These are phyloP conservation scores for Heterochromis multidens DNA, from an alignment of 2,113 vertebrate genomes.

Conservation along the genomic window DNA sequence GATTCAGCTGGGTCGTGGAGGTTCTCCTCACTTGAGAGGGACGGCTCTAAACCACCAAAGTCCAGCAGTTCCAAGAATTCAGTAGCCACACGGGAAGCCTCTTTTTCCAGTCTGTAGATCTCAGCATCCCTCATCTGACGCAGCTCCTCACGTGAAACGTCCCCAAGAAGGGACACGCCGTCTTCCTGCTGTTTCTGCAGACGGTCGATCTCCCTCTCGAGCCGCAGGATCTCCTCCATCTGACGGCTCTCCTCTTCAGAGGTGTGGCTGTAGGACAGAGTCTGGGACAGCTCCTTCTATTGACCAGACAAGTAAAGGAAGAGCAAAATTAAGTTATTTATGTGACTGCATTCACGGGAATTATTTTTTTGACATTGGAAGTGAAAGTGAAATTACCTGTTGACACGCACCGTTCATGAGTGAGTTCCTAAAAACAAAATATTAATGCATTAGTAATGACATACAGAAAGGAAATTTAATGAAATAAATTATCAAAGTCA, in stretches of 20 bases:
- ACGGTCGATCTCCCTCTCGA: slow-evolving; percentile 89
- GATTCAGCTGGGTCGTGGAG: slow-evolving; percentile 79
- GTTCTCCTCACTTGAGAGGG: slow-evolving; percentile 83
- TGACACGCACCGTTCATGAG: slow-evolving; percentile 55
- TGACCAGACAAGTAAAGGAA: not conserved
- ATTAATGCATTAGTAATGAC: not conserved
- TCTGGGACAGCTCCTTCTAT: slow-evolving; percentile 56
- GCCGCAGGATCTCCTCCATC: slow-evolving; percentile 89
- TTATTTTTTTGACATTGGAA: not conserved
- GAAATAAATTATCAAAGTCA: not conserved
- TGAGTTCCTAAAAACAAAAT: slow-evolving; percentile 50
- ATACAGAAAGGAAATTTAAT: not conserved
- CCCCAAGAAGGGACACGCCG: slow-evolving; percentile 82
- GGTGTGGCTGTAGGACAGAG: slow-evolving; percentile 50
- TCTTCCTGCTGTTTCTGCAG: slow-evolving; percentile 85
- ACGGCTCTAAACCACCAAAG: slow-evolving; percentile 83
- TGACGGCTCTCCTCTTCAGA: slow-evolving; percentile 86
- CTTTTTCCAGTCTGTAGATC: slow-evolving; percentile 85
- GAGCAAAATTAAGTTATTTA: not conserved
- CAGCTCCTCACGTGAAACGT: slow-evolving; percentile 79
- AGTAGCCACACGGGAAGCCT: slow-evolving; percentile 86
- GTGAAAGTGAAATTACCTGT: slow-evolving; percentile 50
- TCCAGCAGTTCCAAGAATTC: slow-evolving; percentile 88
- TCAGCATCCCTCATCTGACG: slow-evolving; percentile 82
- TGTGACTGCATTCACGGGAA: not conserved